These are phyloP conservation scores for Natator depressus DNA, from an alignment of 2,113 vertebrate genomes.

Conservation along the genomic window DNA sequence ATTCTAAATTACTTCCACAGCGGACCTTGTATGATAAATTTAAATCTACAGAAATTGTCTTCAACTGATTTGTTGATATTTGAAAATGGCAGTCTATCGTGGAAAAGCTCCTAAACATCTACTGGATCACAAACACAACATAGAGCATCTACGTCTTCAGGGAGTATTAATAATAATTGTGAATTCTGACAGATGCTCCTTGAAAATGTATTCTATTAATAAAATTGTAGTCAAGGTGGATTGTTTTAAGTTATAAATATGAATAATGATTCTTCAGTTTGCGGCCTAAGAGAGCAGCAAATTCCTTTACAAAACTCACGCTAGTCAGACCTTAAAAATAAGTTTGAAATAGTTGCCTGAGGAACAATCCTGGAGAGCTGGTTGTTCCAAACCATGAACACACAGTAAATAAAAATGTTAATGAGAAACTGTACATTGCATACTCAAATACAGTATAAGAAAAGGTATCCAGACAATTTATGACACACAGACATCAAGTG, in stretches of 20 bases:
- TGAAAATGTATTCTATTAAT: background rate
- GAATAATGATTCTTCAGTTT: slow-evolving; percentile 23
- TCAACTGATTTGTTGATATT: background rate
- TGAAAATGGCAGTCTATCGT: background rate
- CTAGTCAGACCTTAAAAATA: slow-evolving; percentile 29
- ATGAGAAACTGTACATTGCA: slow-evolving; percentile 30
- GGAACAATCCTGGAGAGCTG: background rate
- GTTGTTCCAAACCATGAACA: slow-evolving; percentile 13
- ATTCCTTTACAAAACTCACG: slow-evolving; percentile 53
- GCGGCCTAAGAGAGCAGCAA: slow-evolving; percentile 49
- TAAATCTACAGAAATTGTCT: background rate
- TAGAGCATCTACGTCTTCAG: background rate
- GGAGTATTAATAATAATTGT: slow-evolving; percentile 20
- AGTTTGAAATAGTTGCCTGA: slow-evolving; percentile 46
- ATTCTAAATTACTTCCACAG: background rate
- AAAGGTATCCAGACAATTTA: slow-evolving; percentile 36
- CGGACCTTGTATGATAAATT: background rate
- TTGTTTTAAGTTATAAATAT: slow-evolving; percentile 4
- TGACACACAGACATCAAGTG: background rate
- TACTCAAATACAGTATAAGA: slow-evolving; percentile 13
- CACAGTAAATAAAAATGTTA: slow-evolving; percentile 36
- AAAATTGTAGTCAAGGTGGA: background rate
- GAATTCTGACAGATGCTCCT: slow-evolving; percentile 2
- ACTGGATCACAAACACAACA: background rate
- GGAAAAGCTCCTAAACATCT: background rate